Evolutionary conservation across 2,113 vertebrate genomes (phyloP).

Genomic region (Engraulis encrasicolus): DNA sequence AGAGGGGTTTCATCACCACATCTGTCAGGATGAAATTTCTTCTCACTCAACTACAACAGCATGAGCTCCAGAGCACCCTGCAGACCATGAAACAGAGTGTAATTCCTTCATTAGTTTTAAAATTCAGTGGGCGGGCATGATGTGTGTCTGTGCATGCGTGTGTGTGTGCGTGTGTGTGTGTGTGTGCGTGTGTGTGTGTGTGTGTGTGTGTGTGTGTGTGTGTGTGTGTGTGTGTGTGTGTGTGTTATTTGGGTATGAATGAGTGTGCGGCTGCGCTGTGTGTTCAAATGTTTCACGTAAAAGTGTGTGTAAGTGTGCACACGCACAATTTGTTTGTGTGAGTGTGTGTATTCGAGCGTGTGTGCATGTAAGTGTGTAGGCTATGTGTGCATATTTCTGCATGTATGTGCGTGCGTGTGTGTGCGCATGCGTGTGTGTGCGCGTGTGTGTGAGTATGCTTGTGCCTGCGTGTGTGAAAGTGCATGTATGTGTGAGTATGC

Average conservation of each 20-base stretch:
- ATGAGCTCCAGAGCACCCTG: background rate
- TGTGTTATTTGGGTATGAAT: background rate
- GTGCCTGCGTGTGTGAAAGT: background rate
- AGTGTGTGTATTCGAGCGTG: slow-evolving; percentile 21
- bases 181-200: background rate
- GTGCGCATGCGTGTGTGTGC: too few species aligned
- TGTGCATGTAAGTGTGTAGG: too few species aligned
- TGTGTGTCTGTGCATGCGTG: background rate
- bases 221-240: background rate
- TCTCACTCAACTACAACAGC: background rate
- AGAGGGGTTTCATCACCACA: background rate
- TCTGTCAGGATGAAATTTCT: background rate
- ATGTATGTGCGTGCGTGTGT: too few species aligned
- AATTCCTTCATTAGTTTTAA: background rate
- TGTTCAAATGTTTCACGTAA: too few species aligned
- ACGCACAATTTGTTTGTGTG: background rate
- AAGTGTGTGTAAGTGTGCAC: background rate
- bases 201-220: background rate
- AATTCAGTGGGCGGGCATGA: background rate
- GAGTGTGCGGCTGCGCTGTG: background rate
- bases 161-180: background rate
- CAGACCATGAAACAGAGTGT: background rate
- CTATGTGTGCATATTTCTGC: too few species aligned
- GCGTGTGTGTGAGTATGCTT: background rate
- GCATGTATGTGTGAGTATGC: too few species aligned